These are phyloP conservation scores for Hemistola chrysoprasaria DNA, from an alignment of 2,888 invertebrate species.

Conservation along the genomic window DNA sequence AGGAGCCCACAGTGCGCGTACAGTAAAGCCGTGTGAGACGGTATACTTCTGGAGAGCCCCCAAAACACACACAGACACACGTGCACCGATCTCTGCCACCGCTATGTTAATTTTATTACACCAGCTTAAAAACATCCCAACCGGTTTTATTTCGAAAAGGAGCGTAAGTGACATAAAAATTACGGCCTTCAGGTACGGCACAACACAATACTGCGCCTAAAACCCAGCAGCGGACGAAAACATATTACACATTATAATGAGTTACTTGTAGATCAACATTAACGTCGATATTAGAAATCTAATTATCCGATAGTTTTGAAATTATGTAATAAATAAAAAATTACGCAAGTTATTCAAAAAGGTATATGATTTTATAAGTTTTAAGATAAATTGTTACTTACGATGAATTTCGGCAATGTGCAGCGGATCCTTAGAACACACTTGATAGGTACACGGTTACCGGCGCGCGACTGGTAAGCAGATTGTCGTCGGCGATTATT, in stretches of 20 bases:
- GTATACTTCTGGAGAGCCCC: constrained; percentile 31
- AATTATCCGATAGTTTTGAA: constrained; percentile 36
- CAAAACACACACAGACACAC: constrained; percentile 41
- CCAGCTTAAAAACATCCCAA: constrained; percentile 69
- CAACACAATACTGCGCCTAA: constrained; percentile 39
- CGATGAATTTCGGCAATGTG: constrained; percentile 51
- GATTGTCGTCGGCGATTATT: constrained; percentile 30
- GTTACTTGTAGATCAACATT: no score
- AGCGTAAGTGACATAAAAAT: constrained; percentile 70
- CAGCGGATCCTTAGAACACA: constrained; percentile 49
- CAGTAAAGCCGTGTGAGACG: neutral
- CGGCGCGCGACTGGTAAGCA: constrained; percentile 36
- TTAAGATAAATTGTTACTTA: constrained; percentile 52
- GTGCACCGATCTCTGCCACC: constrained; percentile 60
- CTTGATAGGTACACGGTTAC: constrained; percentile 48
- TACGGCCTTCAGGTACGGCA: constrained; percentile 58
- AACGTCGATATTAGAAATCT: constrained; percentile 25
- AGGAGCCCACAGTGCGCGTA: neutral
- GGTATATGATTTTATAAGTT: constrained; percentile 38
- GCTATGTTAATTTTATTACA: constrained; percentile 79
- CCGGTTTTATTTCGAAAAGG: constrained; percentile 75
- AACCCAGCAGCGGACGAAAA: constrained; percentile 46
- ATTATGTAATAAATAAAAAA: constrained; percentile 42
- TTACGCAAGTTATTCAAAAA: constrained; percentile 36
- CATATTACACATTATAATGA: constrained; percentile 13